These are phyloP conservation scores for Calidris pugnax DNA, from an alignment of 2,113 vertebrate species.

Conservation along the genomic window DNA sequence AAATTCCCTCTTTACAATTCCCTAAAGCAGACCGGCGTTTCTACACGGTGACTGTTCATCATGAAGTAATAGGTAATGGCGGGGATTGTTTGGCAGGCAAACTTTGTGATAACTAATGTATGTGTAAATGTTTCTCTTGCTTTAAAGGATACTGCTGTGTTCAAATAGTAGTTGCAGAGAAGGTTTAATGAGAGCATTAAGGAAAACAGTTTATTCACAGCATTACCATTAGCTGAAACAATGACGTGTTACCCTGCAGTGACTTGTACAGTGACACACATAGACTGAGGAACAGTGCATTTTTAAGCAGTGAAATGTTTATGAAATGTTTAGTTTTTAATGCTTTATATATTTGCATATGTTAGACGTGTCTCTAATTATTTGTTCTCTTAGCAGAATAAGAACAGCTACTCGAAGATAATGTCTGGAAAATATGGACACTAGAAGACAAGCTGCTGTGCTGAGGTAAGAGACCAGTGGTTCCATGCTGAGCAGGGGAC, in stretches of 20 bases:
- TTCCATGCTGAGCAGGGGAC: accelerated
- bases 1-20: neutral
- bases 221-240: neutral
- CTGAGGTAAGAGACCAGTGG: neutral
- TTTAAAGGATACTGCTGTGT: neutral
- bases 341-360: neutral
- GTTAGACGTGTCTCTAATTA: neutral
- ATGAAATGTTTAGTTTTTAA: neutral
- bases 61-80: neutral
- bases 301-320: neutral
- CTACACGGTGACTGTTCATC: neutral
- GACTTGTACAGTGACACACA: neutral
- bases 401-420: neutral
- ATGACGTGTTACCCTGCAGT: neutral
- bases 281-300: neutral
- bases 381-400: neutral
- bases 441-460: neutral
- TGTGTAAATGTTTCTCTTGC: neutral
- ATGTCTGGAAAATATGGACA: neutral
- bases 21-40: neutral
- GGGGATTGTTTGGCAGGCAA: neutral
- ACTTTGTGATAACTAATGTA: neutral
- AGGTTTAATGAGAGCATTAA: neutral
- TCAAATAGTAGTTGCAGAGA: neutral
- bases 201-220: neutral